phyloP scores from a whole-genome alignment of 2,888 invertebrate genomes.

The Metellina segmentata region DNA sequence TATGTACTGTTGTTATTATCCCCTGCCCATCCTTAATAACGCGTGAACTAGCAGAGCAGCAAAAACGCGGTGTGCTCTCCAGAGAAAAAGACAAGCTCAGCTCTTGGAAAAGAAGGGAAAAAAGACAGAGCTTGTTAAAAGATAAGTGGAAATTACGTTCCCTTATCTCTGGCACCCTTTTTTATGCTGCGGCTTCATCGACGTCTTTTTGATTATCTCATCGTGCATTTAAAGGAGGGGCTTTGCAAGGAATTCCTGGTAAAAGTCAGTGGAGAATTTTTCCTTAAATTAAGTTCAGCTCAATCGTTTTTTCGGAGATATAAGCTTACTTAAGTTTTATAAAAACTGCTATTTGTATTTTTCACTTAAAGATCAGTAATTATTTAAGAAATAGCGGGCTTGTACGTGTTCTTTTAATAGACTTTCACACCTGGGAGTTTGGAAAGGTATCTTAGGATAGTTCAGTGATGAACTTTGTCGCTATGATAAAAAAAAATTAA shows the following conservation, averaged over 20 bases:
- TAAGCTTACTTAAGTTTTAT: neutral
- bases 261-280: neutral
- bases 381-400: neutral
- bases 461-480: no score
- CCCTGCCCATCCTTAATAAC: slow-evolving; percentile 36
- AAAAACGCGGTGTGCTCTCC: neutral
- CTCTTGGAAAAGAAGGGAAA: neutral
- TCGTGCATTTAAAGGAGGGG: neutral
- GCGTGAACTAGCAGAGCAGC: no score
- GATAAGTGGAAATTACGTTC: slow-evolving; percentile 39
- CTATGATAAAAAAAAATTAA: no score
- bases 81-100: neutral
- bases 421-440: no score
- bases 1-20: slow-evolving; percentile 14
- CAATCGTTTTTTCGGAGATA: neutral
- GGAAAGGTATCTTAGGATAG: no score
- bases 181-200: neutral
- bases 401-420: neutral
- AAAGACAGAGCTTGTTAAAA: slow-evolving; percentile 40
- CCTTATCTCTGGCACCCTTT: slow-evolving; percentile 34
- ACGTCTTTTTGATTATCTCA: neutral
- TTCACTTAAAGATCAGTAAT: neutral
- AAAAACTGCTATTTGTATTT: neutral
- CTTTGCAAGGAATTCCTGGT: neutral
- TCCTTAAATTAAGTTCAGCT: neutral